Evolutionary conservation across 2,888 invertebrate species (phyloP).

Genomic region (Isotomurus palustris): DNA sequence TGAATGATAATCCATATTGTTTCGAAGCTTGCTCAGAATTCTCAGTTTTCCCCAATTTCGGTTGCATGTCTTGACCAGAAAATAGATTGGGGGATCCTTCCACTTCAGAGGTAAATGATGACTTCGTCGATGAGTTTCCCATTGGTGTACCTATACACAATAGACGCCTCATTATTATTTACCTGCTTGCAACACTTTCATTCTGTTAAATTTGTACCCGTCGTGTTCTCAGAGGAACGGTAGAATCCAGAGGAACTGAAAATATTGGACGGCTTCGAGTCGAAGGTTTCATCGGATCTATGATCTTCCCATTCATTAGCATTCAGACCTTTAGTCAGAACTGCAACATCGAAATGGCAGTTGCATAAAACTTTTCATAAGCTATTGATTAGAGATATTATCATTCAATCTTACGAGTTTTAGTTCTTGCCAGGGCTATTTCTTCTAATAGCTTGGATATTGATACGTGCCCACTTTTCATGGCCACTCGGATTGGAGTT

Average conservation of each 20-base stretch:
- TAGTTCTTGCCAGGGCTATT: conserved; percentile 59
- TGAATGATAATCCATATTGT: conserved; percentile 71
- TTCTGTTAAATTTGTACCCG: conserved; percentile 6
- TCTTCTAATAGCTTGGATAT: conserved; percentile 76
- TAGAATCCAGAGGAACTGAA: conserved; percentile 24
- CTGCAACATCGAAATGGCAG: conserved; percentile 53
- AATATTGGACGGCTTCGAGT: conserved; percentile 36
- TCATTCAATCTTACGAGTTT: conserved; percentile 37
- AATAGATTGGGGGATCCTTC: conserved; percentile 25
- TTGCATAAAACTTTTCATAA: neutral
- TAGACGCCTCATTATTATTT: no score
- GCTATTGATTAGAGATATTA: neutral
- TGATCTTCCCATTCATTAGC: conserved; percentile 58
- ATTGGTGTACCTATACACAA: neutral
- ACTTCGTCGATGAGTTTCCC: conserved; percentile 58
- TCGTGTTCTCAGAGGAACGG: conserved; percentile 1
- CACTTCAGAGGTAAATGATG: conserved; percentile 50
- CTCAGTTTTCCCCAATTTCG: neutral
- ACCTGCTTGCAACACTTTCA: no score
- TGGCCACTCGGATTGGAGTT: conserved; percentile 81
- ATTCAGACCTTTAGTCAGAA: conserved; percentile 78
- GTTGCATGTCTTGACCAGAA: conserved; percentile 20
- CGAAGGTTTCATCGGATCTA: conserved; percentile 23
- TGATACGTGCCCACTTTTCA: conserved; percentile 82
- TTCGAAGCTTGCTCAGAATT: conserved; percentile 11